Evolutionary conservation across 1,140 invertebrate species (phyloP), one percentile per base, ranked within the genome.

Genomic region (Meteorus sp.): DNA sequence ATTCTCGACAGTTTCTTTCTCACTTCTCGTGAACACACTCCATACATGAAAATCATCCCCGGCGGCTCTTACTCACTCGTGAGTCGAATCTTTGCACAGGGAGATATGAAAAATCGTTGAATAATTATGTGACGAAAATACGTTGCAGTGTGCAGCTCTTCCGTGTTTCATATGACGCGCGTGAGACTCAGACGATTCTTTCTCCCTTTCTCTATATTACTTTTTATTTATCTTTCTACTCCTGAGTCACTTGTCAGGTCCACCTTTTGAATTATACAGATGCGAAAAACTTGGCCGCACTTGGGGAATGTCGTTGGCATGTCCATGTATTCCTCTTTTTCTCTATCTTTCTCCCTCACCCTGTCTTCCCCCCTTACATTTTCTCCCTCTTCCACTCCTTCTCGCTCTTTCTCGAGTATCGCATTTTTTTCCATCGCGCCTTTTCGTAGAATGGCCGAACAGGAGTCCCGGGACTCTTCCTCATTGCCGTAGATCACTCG

Each of bases 221-320:
- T 44, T 44, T 19, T 44, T 44, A 6, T 44, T 6, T 1, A 20
- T 25, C 20, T 20, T 23, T 27, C 22, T 27, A 47, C 44, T 47
- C 23, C 20, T 47, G 44, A 47, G 20, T 47, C 44, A 47, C 23
- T 47, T 11, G 44, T 23, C 23, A 25, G 22, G 44, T 47, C 44
- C 44, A 47, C 23, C 44, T 25, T 23, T 25, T 29, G 31, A 51
- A 51, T 51, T 51, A 51, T 51, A 51, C 47, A 51, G 23, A 5
- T 35, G 29, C 31, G 47, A 51, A 51, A 51, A 51, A 51, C 74
- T 72, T 62, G 61, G 47, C 62, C 59, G 68, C 55, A 64, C 59
- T 51, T 35, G 65, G 65, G 76, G 76, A 78, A 79, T 78, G 76
- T 71, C 76, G 72, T 72, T 73, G 75, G 78, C 78, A 80, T 75